phyloP scores from a whole-genome alignment of 1,140 invertebrate genomes.

The Drosophila sp. region DNA sequence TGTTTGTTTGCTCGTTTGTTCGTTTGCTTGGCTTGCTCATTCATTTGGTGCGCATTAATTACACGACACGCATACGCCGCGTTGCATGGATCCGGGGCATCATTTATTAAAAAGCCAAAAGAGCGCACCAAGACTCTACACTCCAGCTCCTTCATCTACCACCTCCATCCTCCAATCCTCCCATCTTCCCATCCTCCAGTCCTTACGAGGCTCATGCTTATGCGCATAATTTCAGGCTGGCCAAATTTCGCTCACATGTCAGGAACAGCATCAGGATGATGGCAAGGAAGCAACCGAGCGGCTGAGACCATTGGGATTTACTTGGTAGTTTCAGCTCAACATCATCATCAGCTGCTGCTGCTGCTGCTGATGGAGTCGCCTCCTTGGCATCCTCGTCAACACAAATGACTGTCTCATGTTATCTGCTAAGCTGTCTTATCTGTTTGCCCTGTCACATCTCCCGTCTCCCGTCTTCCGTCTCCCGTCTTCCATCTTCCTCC shows the following conservation, averaged over 20 bases:
- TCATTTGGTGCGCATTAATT: constrained; percentile 80
- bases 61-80: constrained; percentile 69
- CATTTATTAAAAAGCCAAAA: constrained; percentile 76
- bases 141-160: not conserved
- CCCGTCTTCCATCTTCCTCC: too few species aligned
- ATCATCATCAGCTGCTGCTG: not conserved
- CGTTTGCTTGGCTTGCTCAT: constrained; percentile 58
- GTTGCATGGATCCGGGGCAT: constrained; percentile 30
- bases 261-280: constrained; percentile 10
- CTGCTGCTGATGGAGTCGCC: constrained; percentile 8
- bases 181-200: too few species aligned
- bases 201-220: constrained; percentile 28
- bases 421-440: constrained; percentile 80
- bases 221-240: constrained; percentile 49
- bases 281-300: not conserved
- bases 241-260: constrained; percentile 44
- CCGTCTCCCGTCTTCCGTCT: too few species aligned
- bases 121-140: constrained; percentile 14
- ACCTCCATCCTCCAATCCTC: not conserved
- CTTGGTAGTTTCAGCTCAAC: constrained; percentile 25
- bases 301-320: constrained; percentile 38
- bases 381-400: constrained; percentile 65
- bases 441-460: constrained; percentile 40
- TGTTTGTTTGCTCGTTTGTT: constrained; percentile 45
- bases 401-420: constrained; percentile 81